Percentiles rank a stretch among this genome's conserved stretches.
These are phyloP conservation scores for Caenorhabditis afra DNA, from an alignment of 2,888 invertebrate genomes.

Conservation along the genomic window DNA sequence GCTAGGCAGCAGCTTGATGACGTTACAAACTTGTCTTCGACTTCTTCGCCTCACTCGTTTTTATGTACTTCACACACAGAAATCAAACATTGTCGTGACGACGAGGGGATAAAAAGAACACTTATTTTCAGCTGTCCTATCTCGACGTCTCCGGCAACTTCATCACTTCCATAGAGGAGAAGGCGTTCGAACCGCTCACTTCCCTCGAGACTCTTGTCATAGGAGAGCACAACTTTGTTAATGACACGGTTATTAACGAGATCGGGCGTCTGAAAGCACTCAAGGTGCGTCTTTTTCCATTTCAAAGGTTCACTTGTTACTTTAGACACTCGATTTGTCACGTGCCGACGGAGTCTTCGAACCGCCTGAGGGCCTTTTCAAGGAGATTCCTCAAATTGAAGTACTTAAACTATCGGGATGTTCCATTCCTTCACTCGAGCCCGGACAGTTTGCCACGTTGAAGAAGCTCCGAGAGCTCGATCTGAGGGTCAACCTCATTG, in stretches of 20 bases:
- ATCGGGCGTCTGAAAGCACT: conserved; percentile 90
- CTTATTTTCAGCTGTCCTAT: conserved; percentile 85
- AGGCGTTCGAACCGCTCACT: conserved; percentile 89
- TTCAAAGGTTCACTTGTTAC: conserved; percentile 5
- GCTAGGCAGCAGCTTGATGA: conserved; percentile 19
- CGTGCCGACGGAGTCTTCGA: conserved; percentile 76
- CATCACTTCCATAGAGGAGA: conserved; percentile 88
- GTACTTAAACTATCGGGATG: conserved; percentile 82
- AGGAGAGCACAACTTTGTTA: conserved; percentile 88
- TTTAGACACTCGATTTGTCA: conserved; percentile 72
- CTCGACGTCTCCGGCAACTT: conserved; percentile 91
- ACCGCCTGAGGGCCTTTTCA: conserved; percentile 62
- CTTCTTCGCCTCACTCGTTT: conserved; percentile 26
- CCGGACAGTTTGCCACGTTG: conserved; percentile 90
- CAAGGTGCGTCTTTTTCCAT: conserved; percentile 57
- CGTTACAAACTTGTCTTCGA: conserved; percentile 55
- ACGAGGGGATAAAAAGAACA: neutral
- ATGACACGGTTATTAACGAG: conserved; percentile 88
- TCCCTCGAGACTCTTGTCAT: conserved; percentile 86
- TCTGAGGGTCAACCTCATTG: conserved; percentile 89
- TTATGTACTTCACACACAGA: conserved; percentile 41
- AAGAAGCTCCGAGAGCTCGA: conserved; percentile 87
- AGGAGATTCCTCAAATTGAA: conserved; percentile 81
- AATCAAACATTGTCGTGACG: conserved; percentile 27
- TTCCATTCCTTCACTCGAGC: conserved; percentile 83